Evolutionary conservation across 2,888 invertebrate genomes (phyloP), one percentile per base, ranked within the genome.

Genomic region (Gortyna flavago): DNA sequence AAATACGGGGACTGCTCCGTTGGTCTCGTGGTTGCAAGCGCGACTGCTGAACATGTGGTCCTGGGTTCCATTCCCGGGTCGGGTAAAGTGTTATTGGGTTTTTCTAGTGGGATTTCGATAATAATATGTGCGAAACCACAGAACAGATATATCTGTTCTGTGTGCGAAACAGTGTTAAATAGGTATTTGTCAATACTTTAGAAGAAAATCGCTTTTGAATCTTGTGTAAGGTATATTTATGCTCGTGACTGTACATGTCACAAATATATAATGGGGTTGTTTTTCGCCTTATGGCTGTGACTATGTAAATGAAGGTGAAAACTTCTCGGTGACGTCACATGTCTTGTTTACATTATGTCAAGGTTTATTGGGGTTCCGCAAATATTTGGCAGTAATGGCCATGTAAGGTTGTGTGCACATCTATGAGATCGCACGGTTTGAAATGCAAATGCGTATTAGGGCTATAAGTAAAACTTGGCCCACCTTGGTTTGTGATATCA

Each of bases 331-430:
- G 86, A 88, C 86, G 86, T 84, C 86, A 86, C 89, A 90, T 90
- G 89, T 91, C 89, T 89, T 91, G 91, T 92, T 92, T 90, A 90
- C 91, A 87, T 83, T 83, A 82, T 85, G 86, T 90, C 94, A 93
- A 93, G 92, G 93, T 92, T 93, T 93, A 90, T 91, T 92, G 88
- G 89, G 72, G 87, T 78, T 75, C 77, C 66, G 90, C 89, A 92
- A 93, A 93, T 93, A 92, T 94, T 94, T 92, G 91, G 75, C 77
- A 79, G 84, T 90, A 88, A 91, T 89, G 85, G 85, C 71, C 86
- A 29, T 72, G 65, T 72, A 11, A 41, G 44, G 66, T 61, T 59
- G 77, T 57, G 51, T 72, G 62, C 61, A 44, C 16, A 35, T 61
- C 25, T 69, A n/a, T 65, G 11, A 78, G 51, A 54, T 18, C 21